A percentile compares a stretch with the other conserved stretches of the same genome.
Evolutionary conservation across 1,140 invertebrate genomes (phyloP).

Genomic region (Meloidogyne floridensis): DNA sequence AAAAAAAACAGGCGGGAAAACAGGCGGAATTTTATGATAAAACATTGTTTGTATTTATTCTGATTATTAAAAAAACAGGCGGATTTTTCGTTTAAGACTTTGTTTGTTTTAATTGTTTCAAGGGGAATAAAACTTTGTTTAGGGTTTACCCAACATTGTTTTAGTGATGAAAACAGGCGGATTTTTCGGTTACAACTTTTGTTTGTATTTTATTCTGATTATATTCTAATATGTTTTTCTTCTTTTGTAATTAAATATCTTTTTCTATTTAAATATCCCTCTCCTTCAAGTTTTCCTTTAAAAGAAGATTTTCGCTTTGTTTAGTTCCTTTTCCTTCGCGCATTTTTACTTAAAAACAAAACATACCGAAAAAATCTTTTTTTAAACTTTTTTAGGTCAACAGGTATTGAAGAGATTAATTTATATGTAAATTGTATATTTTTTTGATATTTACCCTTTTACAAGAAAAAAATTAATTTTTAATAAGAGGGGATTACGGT

Average conservation of each 20-base stretch:
- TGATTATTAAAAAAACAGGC: too few relatives aligned
- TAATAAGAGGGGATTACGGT: too few relatives aligned
- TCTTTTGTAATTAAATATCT: neutral
- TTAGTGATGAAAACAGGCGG: too few relatives aligned
- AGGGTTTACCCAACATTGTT: too few relatives aligned
- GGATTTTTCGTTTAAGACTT: too few relatives aligned
- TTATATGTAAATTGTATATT: conserved; percentile 2
- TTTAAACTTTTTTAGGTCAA: neutral
- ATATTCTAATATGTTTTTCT: neutral
- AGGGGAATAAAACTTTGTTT: too few relatives aligned
- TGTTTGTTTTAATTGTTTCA: too few relatives aligned
- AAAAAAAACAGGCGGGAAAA: too few relatives aligned
- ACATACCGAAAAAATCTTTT: neutral
- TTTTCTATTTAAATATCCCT: neutral
- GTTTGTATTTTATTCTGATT: too few relatives aligned
- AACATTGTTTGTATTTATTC: too few relatives aligned
- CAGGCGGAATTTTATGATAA: too few relatives aligned
- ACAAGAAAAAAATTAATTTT: neutral
- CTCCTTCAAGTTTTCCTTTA: neutral
- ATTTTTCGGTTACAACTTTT: too few relatives aligned
- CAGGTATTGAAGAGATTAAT: conserved; percentile 1
- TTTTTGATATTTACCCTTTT: neutral
- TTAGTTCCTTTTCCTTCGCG: neutral
- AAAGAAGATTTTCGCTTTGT: neutral
- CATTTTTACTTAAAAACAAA: neutral